phyloP scores from a whole-genome alignment of 1,140 invertebrate genomes.

The Bombyx mandarina region DNA sequence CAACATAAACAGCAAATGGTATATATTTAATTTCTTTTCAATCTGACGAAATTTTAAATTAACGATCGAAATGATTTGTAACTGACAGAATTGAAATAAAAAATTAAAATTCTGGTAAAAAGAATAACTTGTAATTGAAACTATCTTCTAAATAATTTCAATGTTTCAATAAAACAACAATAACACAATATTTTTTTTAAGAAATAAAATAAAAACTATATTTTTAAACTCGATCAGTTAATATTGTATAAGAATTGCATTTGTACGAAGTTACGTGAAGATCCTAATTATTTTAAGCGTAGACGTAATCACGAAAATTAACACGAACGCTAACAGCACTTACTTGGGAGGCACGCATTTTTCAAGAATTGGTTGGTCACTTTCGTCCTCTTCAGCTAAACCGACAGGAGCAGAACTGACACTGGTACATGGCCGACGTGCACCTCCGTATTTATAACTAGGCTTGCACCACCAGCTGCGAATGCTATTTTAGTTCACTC shows the following conservation, averaged over 20 bases:
- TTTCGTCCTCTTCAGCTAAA: slow-evolving; percentile 51
- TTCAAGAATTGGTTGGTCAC: slow-evolving; percentile 21
- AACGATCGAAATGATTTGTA: no score
- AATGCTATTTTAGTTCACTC: no score
- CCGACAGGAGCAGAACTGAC: slow-evolving; percentile 54
- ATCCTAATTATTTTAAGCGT: neutral
- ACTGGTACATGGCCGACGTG: slow-evolving; percentile 24
- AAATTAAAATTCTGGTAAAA: neutral
- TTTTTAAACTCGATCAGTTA: neutral
- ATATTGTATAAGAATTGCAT: neutral
- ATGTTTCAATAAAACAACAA: neutral
- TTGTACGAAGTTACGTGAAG: neutral
- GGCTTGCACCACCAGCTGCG: slow-evolving; percentile 34
- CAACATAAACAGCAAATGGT: no score
- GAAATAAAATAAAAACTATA: neutral
- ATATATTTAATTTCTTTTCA: no score
- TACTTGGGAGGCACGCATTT: slow-evolving; percentile 52
- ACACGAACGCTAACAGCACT: slow-evolving; percentile 23
- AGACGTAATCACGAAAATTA: neutral
- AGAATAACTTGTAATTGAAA: neutral
- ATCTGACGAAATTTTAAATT: no score
- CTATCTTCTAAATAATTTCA: no score
- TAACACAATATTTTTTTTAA: neutral
- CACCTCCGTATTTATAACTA: slow-evolving; percentile 48
- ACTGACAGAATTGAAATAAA: neutral